These are phyloP conservation scores for Phrynocephalus vlangalii DNA, from an alignment of 2,797 vertebrate species.

Conservation along the genomic window DNA sequence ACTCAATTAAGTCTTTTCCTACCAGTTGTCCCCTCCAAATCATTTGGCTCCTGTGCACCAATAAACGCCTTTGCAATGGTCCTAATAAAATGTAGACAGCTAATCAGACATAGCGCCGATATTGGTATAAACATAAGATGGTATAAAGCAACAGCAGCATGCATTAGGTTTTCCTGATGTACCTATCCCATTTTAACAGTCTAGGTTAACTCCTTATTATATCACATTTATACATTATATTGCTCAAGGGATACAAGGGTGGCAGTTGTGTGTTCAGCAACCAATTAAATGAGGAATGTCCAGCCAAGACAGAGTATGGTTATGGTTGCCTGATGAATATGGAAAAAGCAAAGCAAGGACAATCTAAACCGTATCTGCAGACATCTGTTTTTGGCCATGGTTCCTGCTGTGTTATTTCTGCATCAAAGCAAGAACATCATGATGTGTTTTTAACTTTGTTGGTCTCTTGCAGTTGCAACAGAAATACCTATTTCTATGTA, in stretches of 20 bases:
- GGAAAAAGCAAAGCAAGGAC: slow-evolving; percentile 48
- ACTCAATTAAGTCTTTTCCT: slow-evolving; percentile 28
- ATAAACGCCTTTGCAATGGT: slow-evolving; percentile 19
- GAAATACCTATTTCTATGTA: slow-evolving; percentile 55
- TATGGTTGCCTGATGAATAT: slow-evolving; percentile 48
- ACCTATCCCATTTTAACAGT: slow-evolving; percentile 2
- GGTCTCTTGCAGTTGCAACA: slow-evolving; percentile 50
- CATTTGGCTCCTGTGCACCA: slow-evolving; percentile 20
- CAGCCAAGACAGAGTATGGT: slow-evolving; percentile 59
- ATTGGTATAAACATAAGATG: slow-evolving; percentile 38
- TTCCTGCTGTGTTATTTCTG: slow-evolving; percentile 48
- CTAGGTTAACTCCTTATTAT: not conserved
- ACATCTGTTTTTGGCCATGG: slow-evolving; percentile 60
- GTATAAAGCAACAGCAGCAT: not conserved
- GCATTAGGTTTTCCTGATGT: slow-evolving; percentile 38
- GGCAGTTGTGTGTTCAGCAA: slow-evolving; percentile 20
- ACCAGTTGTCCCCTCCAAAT: slow-evolving; percentile 26
- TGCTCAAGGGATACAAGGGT: not conserved
- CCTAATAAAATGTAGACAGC: slow-evolving; percentile 23
- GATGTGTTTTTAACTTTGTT: slow-evolving; percentile 65
- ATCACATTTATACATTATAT: slow-evolving; percentile 27
- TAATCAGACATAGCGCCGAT: slow-evolving; percentile 38
- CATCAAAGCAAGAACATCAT: slow-evolving; percentile 48
- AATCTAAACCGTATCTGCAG: slow-evolving; percentile 60
- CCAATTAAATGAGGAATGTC: slow-evolving; percentile 54